Evolutionary conservation across 2,113 vertebrate genomes (phyloP).

Genomic region (pig (Sus scrofa)): T2T-Sscrofa CM000824.6:176115501-176116000

Average conservation of each 20-base stretch:
- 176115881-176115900: background rate
- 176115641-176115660: background rate
- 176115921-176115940: background rate
- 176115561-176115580: background rate
- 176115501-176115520: constrained; percentile 20
- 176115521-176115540: background rate
- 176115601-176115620: background rate
- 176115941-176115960: background rate
- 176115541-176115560: background rate
- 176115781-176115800: background rate
- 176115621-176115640: background rate
- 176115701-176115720: background rate
- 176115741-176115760: background rate
- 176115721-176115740: background rate
- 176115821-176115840: background rate
- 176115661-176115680: background rate
- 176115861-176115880: background rate
- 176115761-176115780: background rate
- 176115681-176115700: background rate
- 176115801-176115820: background rate
- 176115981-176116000: too few relatives aligned
- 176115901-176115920: background rate
- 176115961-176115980: background rate
- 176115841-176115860: background rate
- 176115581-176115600: background rate